Evolutionary conservation across 2,888 invertebrate species (phyloP), one percentile per base, ranked within the genome.

Genomic region (Gari tellinella): DNA sequence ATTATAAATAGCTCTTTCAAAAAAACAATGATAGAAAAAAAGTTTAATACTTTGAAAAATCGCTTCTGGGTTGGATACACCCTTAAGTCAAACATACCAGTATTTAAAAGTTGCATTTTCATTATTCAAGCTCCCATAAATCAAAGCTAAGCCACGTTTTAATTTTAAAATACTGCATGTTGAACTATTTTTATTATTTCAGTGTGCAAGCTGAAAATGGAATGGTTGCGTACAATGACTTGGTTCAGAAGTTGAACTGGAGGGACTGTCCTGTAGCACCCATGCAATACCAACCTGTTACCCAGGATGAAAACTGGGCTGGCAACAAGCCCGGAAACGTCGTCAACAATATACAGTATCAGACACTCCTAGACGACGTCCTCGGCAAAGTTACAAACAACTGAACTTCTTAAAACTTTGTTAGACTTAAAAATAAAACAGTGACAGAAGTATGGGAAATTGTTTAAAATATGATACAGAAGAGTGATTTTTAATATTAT

Each of bases 171-270:
- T n/a, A n/a, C n/a, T 25, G 31, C 4, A 4, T 4, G 5, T 31
- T 10, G 2, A 5, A 5, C n/a, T 26, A 2, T 5, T 2, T 58
- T 37, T 26, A 4, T 31, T 37, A 10, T 80, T 81, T 14, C 78
- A 88, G 88, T 45, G 76, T 83, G 19, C 64, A 73, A 17, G 66
- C 72, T 51, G 87, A 88, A 26, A 72, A 80, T 37, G 87, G 88
- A 21, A 70, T 72, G 31, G 78, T 91, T 14, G 55, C 74, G 8
- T 91, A 91, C 67, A 72, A 58, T 7, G 83, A 85, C 19, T 83
- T 91, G 15, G 72, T 91, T 21, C 67, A 82, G 45, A 69, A 79
- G 31, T 82, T 91, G 66, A 90, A 91, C 88, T 91, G 91, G 91
- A 76, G 89, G 4, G 89, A 90, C 74, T 73, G 73, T 73, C 91